Evolutionary conservation across 2,888 invertebrate species (phyloP), one percentile per base, ranked within the genome.

Genomic region (Xylota sylvarum): DNA sequence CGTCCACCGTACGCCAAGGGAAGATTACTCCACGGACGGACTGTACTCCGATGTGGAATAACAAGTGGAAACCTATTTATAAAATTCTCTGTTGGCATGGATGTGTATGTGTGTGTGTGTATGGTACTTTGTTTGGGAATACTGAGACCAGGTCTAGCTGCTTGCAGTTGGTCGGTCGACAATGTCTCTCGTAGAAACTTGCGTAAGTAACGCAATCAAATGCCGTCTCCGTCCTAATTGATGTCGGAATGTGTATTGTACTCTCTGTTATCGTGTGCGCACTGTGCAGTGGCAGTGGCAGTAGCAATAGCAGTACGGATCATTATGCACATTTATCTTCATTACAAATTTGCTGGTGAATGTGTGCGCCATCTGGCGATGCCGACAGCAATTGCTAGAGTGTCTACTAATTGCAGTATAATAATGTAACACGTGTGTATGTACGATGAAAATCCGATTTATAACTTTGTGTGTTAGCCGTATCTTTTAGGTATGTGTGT

Each of bases 251-350:
- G 60, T 73, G 64, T 27, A 27, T 12, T 62, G 48, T 64, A 40
- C n/a, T 46, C 23, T 46, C 23, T 30, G 14, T 32, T 17, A 9
- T 19, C 3, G 48, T 58, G 35, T 56, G 64, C 40, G 37, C 37
- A 37, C 37, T 37, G 9, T 37, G 37, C 37, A 35, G 40, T 50
- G 46, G 56, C 32, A 58, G 6, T 17, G 12, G 30, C 55, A 27
- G 5, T 23, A 74, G 55, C 83, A 72, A 65, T 60, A 43, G 70
- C 70, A 58, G 52, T 48, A 73, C 43, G 82, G 62, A 86, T 86
- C 69, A 82, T 86, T 86, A 86, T 86, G 86, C 86, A 82, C 82
- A 86, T 86, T 86, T 64, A 86, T 86, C 82, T 86, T 86, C 78
- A 78, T 86, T 82, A 82, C 72, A 82, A 62, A 77, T 77, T 64